phyloP scores from a whole-genome alignment of 2,113 vertebrate genomes.

The Myotis lucifugus region DNA sequence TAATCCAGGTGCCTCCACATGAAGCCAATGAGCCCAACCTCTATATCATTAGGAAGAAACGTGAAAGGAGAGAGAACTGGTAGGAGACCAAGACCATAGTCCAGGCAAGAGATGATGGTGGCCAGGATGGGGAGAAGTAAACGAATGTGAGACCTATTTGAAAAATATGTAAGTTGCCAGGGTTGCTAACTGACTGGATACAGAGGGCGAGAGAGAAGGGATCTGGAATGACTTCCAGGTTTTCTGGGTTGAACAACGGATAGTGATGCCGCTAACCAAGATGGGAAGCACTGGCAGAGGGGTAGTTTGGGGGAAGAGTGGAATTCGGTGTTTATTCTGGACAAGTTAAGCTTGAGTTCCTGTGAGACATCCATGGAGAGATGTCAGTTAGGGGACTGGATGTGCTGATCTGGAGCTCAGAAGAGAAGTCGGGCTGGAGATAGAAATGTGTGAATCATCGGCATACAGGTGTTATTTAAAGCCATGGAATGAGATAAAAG shows the following conservation, averaged over 20 bases:
- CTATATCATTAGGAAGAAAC: neutral
- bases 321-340: neutral
- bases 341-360: neutral
- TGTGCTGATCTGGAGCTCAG: neutral
- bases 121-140: neutral
- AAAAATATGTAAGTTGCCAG: neutral
- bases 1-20: too few species aligned
- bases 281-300: neutral
- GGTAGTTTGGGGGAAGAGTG: neutral
- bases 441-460: conserved; percentile 43
- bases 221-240: neutral
- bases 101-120: neutral
- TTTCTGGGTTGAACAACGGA: neutral
- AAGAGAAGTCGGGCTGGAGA: conserved; percentile 8
- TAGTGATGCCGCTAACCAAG: neutral
- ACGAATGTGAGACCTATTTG: neutral
- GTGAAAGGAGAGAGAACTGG: neutral
- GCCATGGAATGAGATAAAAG: neutral
- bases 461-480: conserved; percentile 57
- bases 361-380: neutral
- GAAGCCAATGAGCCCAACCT: neutral
- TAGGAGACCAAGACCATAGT: neutral
- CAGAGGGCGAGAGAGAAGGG: neutral
- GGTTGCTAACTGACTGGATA: neutral
- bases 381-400: conserved; percentile 1